Percentiles rank a stretch among this genome's conserved stretches.
phyloP scores from a whole-genome alignment of 92 coral and sea anemone species.

The Phenganax subtilis region DNA sequence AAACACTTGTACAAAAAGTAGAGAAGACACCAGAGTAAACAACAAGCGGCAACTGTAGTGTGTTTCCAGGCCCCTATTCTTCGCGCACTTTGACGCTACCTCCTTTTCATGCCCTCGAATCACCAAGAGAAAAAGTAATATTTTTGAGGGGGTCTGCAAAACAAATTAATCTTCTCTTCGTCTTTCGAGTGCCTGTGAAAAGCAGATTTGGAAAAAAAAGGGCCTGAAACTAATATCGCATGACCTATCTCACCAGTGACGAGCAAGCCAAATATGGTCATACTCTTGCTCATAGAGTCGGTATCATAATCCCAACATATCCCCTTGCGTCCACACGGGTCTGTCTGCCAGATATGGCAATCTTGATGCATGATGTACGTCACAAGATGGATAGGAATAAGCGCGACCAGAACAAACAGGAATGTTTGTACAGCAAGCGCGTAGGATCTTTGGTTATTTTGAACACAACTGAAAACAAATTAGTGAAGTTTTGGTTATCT shows the following conservation, averaged over 20 bases:
- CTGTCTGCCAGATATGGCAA: constrained; percentile 61
- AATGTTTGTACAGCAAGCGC: constrained; percentile 73
- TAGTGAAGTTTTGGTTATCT: not conserved
- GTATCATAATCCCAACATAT: constrained; percentile 67
- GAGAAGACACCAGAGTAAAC: too few species aligned
- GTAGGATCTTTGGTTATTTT: constrained; percentile 75
- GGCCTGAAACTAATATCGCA: not conserved
- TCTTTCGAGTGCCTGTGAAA: not conserved
- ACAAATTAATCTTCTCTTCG: not conserved
- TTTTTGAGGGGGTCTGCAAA: too few species aligned
- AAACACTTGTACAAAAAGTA: too few species aligned
- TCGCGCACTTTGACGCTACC: too few species aligned
- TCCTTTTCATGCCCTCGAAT: too few species aligned
- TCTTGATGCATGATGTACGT: constrained; percentile 55
- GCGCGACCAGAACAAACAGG: constrained; percentile 54
- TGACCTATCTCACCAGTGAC: constrained; percentile 32
- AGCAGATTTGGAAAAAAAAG: too few species aligned
- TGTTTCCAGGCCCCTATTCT: too few species aligned
- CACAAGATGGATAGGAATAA: constrained; percentile 66
- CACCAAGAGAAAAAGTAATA: too few species aligned
- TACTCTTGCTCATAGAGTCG: constrained; percentile 54
- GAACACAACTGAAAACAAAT: constrained; percentile 57
- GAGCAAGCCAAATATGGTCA: constrained; percentile 41
- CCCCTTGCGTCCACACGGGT: constrained; percentile 56
- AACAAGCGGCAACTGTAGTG: too few species aligned